phyloP scores from a whole-genome alignment of 35 echinoderm and acorn worm species.

The Strongylocentrotus purpuratus region DNA sequence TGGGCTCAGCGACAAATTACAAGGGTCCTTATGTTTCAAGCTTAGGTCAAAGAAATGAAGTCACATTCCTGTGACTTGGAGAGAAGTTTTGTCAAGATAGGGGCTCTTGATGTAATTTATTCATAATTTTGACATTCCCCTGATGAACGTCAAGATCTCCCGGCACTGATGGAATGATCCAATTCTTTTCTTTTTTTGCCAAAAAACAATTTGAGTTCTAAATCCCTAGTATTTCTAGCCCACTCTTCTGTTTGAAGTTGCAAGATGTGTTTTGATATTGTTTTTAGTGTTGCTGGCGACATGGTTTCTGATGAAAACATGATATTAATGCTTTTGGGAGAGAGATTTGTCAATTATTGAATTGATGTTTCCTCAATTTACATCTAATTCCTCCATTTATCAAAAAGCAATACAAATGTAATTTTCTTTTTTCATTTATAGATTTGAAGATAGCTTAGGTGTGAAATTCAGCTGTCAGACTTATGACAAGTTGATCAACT shows the following conservation, averaged over 20 bases:
- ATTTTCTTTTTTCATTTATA: neutral
- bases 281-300: neutral
- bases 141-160: neutral
- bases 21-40: neutral
- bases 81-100: neutral
- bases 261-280: neutral
- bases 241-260: neutral
- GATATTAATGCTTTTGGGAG: neutral
- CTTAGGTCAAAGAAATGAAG: neutral
- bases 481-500: neutral
- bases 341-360: neutral
- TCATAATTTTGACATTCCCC: neutral
- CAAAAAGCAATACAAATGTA: neutral
- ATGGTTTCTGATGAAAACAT: neutral
- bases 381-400: neutral
- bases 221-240: neutral
- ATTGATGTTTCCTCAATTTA: neutral
- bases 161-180: neutral
- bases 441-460: neutral
- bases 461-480: neutral
- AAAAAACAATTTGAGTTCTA: neutral
- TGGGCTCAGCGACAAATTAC: slow-evolving; percentile 27
- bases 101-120: neutral
- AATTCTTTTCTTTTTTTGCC: neutral
- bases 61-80: neutral